phyloP scores from a whole-genome alignment of 2,888 invertebrate species.

The Amblyjoppa fuscipennis region DNA sequence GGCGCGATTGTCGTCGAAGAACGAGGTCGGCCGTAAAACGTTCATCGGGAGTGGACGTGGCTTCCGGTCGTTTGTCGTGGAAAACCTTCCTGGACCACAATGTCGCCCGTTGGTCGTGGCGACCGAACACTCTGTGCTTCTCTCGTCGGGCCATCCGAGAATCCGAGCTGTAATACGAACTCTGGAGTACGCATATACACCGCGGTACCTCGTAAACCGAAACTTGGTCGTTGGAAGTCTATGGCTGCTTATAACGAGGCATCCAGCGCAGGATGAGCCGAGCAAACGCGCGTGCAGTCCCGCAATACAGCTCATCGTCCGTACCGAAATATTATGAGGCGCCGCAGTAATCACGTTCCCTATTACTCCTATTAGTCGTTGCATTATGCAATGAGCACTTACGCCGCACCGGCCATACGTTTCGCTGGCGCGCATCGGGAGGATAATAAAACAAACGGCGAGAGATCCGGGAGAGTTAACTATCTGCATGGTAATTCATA shows the following conservation, averaged over 20 bases:
- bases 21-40: not conserved
- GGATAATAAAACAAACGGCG: constrained; percentile 77
- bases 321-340: constrained; percentile 72
- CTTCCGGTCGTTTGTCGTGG: not conserved
- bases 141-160: not conserved
- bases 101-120: not conserved
- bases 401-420: constrained; percentile 66
- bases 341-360: constrained; percentile 76
- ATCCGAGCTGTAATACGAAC: not conserved
- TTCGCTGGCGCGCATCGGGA: constrained; percentile 53
- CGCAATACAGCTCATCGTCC: constrained; percentile 26
- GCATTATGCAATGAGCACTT: constrained; percentile 75
- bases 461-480: constrained; percentile 31
- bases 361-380: constrained; percentile 79
- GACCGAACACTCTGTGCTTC: not conserved
- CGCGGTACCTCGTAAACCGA: constrained; percentile 20
- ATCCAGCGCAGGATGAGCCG: constrained; percentile 21
- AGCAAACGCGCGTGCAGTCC: constrained; percentile 1
- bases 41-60: constrained; percentile 6
- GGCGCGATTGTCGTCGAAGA: not conserved
- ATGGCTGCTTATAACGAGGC: constrained; percentile 13
- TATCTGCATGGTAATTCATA: constrained; percentile 76
- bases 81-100: not conserved
- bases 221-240: constrained; percentile 11
- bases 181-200: not conserved